These are phyloP conservation scores for Cheilosia urbana DNA, from an alignment of 2,888 invertebrate species.

Conservation along the genomic window DNA sequence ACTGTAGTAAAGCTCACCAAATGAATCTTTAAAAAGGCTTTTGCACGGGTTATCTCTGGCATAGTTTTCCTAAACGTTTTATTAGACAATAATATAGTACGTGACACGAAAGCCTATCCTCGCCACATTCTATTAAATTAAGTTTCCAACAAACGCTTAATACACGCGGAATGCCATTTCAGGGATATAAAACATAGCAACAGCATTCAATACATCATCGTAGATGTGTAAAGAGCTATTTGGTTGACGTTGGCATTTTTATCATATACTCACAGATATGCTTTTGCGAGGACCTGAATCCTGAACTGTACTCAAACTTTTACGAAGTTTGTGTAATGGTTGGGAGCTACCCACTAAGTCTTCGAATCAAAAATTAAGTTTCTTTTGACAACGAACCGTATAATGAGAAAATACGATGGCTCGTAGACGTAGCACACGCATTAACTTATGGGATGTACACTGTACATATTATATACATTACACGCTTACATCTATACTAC, in stretches of 20 bases:
- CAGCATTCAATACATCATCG: not conserved
- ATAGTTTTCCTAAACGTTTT: not conserved
- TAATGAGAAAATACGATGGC: slow-evolving; percentile 2
- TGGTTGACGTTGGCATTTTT: not conserved
- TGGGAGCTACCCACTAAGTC: slow-evolving; percentile 22
- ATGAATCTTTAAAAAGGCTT: no score
- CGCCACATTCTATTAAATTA: not conserved
- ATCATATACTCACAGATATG: not conserved
- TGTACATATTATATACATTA: no score
- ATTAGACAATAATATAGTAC: not conserved
- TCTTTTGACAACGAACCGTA: slow-evolving; percentile 2
- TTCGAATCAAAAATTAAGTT: slow-evolving; percentile 45
- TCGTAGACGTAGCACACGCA: not conserved
- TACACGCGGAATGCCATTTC: no score
- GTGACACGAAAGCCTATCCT: not conserved
- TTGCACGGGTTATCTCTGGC: no score
- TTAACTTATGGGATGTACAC: no score
- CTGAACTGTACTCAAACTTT: not conserved
- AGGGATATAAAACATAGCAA: not conserved
- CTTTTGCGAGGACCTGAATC: not conserved
- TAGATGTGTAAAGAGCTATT: not conserved
- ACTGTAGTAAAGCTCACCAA: no score
- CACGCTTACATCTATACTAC: no score
- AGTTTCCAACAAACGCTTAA: not conserved
- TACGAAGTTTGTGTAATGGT: slow-evolving; percentile 1